A percentile compares a stretch with the other conserved stretches of the same genome.
Conservation (phyloP, 1,140 invertebrate genomes). For the Gonatopus flavifemur region DNA sequence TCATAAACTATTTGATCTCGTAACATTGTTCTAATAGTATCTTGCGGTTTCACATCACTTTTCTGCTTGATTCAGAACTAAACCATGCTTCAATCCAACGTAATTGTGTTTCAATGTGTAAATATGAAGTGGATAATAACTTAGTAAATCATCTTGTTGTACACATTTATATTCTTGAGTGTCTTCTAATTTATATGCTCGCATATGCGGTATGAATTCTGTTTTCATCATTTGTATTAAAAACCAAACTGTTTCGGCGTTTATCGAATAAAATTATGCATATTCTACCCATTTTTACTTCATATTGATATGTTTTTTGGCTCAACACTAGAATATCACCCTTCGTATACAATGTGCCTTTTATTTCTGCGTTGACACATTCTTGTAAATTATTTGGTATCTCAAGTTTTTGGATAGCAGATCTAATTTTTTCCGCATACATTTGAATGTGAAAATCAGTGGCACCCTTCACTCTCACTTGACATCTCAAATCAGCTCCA, state of each 20-base stretch:
- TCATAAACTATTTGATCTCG: too few relatives aligned
- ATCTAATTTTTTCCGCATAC: background rate
- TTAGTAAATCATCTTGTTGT: too few relatives aligned
- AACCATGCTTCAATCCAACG: too few relatives aligned
- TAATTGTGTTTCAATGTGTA: too few relatives aligned
- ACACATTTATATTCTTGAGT: conserved; percentile 7
- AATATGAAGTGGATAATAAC: too few relatives aligned
- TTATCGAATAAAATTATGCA: conserved; percentile 13
- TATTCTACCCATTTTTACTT: background rate
- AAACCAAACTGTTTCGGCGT: conserved; percentile 10
- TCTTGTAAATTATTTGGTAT: conserved; percentile 1
- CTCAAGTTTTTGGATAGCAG: background rate
- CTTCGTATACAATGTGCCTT: background rate
- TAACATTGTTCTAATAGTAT: too few relatives aligned
- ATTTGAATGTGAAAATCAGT: background rate
- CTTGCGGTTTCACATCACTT: too few relatives aligned
- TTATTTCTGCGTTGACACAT: background rate
- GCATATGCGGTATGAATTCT: conserved; percentile 10
- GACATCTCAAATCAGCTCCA: too few relatives aligned
- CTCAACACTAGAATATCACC: background rate
- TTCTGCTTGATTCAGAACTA: too few relatives aligned
- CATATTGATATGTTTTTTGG: background rate
- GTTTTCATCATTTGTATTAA: conserved; percentile 20
- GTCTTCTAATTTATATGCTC: conserved; percentile 12
- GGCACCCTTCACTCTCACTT: background rate